phyloP scores from a whole-genome alignment of 1,140 invertebrate genomes.

The Diploscapter pachys region DNA sequence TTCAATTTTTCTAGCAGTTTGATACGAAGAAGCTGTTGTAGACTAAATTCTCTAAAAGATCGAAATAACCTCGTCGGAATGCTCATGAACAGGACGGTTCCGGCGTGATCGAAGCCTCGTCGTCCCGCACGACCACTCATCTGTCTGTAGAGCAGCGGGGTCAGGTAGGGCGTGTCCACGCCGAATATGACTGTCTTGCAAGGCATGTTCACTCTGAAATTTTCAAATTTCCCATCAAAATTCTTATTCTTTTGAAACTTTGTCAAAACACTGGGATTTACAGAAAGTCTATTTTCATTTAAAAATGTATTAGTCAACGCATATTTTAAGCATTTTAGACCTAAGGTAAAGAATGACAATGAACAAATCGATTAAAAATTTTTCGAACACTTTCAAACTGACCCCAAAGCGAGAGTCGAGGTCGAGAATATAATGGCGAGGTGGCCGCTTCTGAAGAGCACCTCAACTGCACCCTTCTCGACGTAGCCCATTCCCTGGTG shows the following conservation, averaged over 20 bases:
- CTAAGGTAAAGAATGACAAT: constrained; percentile 3
- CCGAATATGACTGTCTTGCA: constrained; percentile 59
- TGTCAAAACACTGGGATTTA: not conserved
- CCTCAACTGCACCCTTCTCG: constrained; percentile 54
- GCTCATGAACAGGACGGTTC: constrained; percentile 57
- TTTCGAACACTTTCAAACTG: not conserved
- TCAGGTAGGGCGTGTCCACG: constrained; percentile 53
- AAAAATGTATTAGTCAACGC: not conserved
- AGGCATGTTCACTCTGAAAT: constrained; percentile 58
- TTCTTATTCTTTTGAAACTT: too few species aligned
- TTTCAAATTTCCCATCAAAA: constrained; percentile 5
- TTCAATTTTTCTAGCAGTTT: too few species aligned
- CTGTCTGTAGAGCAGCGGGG: constrained; percentile 57
- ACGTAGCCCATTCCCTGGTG: constrained; percentile 49
- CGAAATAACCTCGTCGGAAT: constrained; percentile 48
- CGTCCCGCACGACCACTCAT: constrained; percentile 58
- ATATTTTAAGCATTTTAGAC: not conserved
- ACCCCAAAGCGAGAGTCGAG: constrained; percentile 54
- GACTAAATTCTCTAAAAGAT: too few species aligned
- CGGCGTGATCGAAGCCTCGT: constrained; percentile 57
- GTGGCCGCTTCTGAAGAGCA: constrained; percentile 54
- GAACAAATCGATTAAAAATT: constrained; percentile 14
- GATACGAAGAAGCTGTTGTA: too few species aligned
- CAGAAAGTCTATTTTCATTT: not conserved
- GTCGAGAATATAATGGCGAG: constrained; percentile 56